Evolutionary conservation across 2,888 invertebrate species (phyloP).

Genomic region (Hyalella azteca): DNA sequence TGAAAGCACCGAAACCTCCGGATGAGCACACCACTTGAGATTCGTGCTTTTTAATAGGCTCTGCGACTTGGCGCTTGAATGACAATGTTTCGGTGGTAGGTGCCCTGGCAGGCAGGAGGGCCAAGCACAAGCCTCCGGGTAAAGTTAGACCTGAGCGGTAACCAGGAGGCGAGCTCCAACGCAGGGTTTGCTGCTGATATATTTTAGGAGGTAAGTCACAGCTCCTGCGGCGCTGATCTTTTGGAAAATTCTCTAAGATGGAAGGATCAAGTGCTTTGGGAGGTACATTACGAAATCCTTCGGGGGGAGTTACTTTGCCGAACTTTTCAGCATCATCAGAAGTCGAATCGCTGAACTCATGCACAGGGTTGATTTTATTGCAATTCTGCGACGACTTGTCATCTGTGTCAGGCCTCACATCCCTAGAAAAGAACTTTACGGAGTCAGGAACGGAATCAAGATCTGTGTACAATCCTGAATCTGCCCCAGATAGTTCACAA

Average conservation of each 20-base stretch:
- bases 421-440: not conserved
- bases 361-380: not conserved
- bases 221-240: not conserved
- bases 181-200: constrained; percentile 5
- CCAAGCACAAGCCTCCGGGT: not conserved
- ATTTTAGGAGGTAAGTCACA: not conserved
- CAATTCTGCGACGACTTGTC: not conserved
- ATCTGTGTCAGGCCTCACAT: not conserved
- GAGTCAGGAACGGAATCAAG: not conserved
- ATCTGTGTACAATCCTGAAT: not conserved
- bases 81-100: not conserved
- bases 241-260: not conserved
- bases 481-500: not conserved
- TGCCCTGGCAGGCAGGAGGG: not conserved
- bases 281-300: constrained; percentile 10
- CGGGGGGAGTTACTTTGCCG: not conserved
- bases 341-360: not conserved
- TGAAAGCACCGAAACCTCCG: not conserved
- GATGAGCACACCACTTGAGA: constrained; percentile 5
- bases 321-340: not conserved
- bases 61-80: not conserved
- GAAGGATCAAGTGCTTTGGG: not conserved
- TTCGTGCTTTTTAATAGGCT: not conserved
- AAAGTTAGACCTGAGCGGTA: not conserved
- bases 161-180: constrained; percentile 16